Evolutionary conservation across 1,140 invertebrate genomes (phyloP).

Genomic region (Wiebesia pumilae): DNA sequence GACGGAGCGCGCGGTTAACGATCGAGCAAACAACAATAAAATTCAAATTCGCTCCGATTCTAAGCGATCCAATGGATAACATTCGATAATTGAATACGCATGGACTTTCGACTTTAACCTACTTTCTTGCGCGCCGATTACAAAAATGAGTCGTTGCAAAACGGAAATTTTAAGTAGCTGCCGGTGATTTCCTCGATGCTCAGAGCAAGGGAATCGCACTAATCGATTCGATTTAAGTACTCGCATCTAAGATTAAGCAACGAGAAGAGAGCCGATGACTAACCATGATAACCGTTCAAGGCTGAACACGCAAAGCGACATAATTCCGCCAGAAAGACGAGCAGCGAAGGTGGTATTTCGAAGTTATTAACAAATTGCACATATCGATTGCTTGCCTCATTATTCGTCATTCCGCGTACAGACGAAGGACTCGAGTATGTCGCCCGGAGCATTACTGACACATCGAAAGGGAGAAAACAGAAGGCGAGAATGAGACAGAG

Average conservation of each 20-base stretch:
- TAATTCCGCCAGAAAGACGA: neutral
- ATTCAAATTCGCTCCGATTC: neutral
- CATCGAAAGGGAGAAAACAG: neutral
- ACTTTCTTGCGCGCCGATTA: neutral
- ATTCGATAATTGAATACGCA: neutral
- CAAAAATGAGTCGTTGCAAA: too few relatives aligned
- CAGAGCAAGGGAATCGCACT: neutral
- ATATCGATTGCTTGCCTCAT: constrained; percentile 4
- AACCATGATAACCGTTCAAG: too few relatives aligned
- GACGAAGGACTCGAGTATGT: neutral
- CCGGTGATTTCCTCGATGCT: neutral
- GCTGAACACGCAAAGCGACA: too few relatives aligned
- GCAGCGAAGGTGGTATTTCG: neutral
- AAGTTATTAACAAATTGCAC: neutral
- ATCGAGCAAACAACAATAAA: neutral
- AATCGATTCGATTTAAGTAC: neutral
- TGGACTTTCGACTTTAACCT: neutral
- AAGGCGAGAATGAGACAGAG: neutral
- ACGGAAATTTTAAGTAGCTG: neutral
- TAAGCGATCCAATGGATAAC: neutral
- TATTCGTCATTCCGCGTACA: constrained; percentile 1
- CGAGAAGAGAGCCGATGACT: too few relatives aligned
- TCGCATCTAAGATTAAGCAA: too few relatives aligned
- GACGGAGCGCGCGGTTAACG: neutral
- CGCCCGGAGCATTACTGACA: neutral